Evolutionary conservation across 2,797 vertebrate genomes (phyloP), one percentile per base, ranked within the genome.

Genomic region (Falco naumanni): DNA sequence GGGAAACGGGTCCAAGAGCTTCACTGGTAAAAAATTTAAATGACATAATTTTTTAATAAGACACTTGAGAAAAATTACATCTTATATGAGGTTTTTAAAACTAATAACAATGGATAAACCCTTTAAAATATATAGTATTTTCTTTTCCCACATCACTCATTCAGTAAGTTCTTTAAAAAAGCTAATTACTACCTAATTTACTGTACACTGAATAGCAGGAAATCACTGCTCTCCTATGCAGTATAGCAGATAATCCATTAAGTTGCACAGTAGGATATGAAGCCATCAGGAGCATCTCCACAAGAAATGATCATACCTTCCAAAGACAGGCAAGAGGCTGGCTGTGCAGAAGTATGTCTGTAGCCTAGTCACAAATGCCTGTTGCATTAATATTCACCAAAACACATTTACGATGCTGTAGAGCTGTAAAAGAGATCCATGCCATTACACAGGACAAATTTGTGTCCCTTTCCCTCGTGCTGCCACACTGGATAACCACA

Each of bases 131-230:
- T 51, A 47, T 31, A 29, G 7, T 5, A 34, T 77, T 77, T 79
- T 79, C 19, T 65, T 41, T 39, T 60, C 19, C 77, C 33, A 22
- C 5, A 53, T 69, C 37, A 37, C 7, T 91, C 33, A 56, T 91
- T 84, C 39, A 76, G 51, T 8, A 65, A 90, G 20, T 47, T 29
- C 14, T 20, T 72, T 69, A 63, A 29, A 79, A 79, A 75, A 84
- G 39, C 17, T 81, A 81, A 90, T 91, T 90, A 16, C 50, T 65
- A 45, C 5, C 12, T 81, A 91, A 93, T 95, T 95, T 86, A 76
- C 33, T 72, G 63, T 45, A 59, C n/a, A 54, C 24, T 34, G 39
- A 75, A 54, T 41, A 86, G 85, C 39, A 76, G 50, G 54, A 88
- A 87, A 84, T 88, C 72, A 69, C 33, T 71, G 25, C 29, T 92